A percentile compares a stretch with the other conserved stretches of the same genome.
phyloP scores from a whole-genome alignment of 2,888 invertebrate genomes.

The Chrysolina haemoptera region DNA sequence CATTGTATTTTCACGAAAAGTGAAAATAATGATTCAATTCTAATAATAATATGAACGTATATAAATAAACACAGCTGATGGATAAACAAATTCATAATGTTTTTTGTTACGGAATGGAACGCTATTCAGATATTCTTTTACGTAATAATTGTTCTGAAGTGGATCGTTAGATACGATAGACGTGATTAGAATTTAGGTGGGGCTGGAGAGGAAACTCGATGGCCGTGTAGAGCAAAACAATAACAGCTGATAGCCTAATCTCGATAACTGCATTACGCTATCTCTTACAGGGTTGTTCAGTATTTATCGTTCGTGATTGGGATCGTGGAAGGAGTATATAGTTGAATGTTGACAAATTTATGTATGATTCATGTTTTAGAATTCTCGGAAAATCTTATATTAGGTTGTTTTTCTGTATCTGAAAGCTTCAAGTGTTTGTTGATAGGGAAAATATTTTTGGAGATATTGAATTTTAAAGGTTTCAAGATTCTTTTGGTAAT shows the following conservation, averaged over 20 bases:
- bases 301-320: neutral
- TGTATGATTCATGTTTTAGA: too few species aligned
- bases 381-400: too few species aligned
- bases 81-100: conserved; percentile 14
- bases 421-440: too few species aligned
- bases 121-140: neutral
- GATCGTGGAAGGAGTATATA: neutral
- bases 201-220: neutral
- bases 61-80: conserved; percentile 17
- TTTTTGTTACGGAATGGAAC: conserved; percentile 4
- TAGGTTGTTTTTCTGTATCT: too few species aligned
- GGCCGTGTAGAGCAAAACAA: conserved; percentile 11
- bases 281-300: neutral
- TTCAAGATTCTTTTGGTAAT: too few species aligned
- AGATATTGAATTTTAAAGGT: too few species aligned
- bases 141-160: conserved; percentile 5
- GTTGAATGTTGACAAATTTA: neutral
- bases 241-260: conserved; percentile 12
- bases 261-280: neutral
- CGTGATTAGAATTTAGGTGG: conserved; percentile 16
- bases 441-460: too few species aligned
- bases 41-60: too few species aligned
- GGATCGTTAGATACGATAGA: conserved; percentile 11
- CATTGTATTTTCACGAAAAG: too few species aligned
- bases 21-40: too few species aligned